Percentiles rank a stretch among this genome's conserved stretches.
Evolutionary conservation across 2,113 vertebrate species (phyloP).

Genomic region (Triplophysa tibetana): DNA sequence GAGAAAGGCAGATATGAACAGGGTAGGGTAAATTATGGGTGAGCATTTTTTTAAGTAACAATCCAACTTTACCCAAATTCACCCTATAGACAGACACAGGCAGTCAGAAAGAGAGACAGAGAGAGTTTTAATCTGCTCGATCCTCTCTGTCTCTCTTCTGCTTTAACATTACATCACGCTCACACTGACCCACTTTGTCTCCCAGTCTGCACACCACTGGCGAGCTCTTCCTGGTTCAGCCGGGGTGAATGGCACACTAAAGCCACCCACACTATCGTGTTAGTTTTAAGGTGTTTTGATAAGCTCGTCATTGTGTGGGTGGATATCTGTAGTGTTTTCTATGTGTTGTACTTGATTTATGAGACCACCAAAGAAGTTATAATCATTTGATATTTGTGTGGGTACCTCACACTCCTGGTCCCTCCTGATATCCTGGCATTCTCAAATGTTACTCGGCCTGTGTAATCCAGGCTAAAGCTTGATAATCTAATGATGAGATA

Average conservation of each 20-base stretch:
- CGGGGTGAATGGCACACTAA: conserved; percentile 46
- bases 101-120: conserved; percentile 54
- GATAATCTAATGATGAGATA: too few species aligned
- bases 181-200: conserved; percentile 61
- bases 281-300: conserved; percentile 23
- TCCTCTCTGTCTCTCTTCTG: conserved; percentile 56
- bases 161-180: conserved; percentile 59
- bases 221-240: conserved; percentile 44
- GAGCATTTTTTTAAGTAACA: too few species aligned
- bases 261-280: conserved; percentile 22
- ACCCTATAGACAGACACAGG: conserved; percentile 39
- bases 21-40: too few species aligned
- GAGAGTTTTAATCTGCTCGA: conserved; percentile 62
- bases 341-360: conserved; percentile 29
- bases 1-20: not conserved
- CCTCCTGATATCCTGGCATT: not conserved
- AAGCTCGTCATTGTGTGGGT: conserved; percentile 17
- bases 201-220: conserved; percentile 48
- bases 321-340: conserved; percentile 24
- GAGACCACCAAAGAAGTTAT: conserved; percentile 4
- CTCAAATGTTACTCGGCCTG: too few species aligned
- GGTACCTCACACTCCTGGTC: conserved; percentile 3
- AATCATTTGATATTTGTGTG: conserved; percentile 12
- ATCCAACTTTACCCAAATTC: too few species aligned
- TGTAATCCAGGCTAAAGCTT: too few species aligned